These are phyloP conservation scores for Leucozona laternaria DNA, from an alignment of 2,888 invertebrate genomes.

Conservation along the genomic window DNA sequence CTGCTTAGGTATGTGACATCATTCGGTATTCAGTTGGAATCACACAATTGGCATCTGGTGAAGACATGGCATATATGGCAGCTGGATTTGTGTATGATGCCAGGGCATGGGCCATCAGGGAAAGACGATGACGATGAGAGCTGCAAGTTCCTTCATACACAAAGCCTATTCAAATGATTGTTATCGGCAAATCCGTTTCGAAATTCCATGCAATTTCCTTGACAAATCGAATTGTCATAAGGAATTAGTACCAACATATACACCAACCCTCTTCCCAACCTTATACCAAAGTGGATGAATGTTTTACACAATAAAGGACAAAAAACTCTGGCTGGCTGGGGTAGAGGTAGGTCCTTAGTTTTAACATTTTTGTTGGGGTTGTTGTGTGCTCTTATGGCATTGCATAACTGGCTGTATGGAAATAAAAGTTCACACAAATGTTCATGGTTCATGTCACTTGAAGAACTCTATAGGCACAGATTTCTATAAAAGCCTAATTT, in stretches of 20 bases:
- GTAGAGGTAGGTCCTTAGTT: slow-evolving; percentile 18
- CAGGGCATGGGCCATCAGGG: slow-evolving; percentile 1
- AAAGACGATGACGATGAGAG: slow-evolving; percentile 10
- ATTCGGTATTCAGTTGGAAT: slow-evolving; percentile 71
- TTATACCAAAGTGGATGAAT: neutral
- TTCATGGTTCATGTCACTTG: slow-evolving; percentile 21
- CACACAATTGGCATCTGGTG: slow-evolving; percentile 68
- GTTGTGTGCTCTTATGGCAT: neutral
- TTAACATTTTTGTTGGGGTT: slow-evolving; percentile 21
- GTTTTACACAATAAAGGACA: neutral
- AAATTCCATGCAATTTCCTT: slow-evolving; percentile 60
- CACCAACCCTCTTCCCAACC: neutral
- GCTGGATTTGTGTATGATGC: slow-evolving; percentile 12
- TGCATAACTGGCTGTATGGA: neutral
- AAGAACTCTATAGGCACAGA: slow-evolving; percentile 20
- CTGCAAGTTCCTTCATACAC: slow-evolving; percentile 48
- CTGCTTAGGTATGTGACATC: slow-evolving; percentile 70
- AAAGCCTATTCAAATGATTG: slow-evolving; percentile 68
- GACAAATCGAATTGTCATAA: slow-evolving; percentile 54
- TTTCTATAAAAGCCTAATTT: slow-evolving; percentile 33
- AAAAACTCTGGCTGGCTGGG: neutral
- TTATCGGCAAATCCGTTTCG: slow-evolving; percentile 63
- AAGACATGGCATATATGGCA: slow-evolving; percentile 46
- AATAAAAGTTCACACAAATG: slow-evolving; percentile 39
- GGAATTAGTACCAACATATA: slow-evolving; percentile 40